Evolutionary conservation across 1,140 invertebrate species (phyloP).

Genomic region (Octopus sinensis): DNA sequence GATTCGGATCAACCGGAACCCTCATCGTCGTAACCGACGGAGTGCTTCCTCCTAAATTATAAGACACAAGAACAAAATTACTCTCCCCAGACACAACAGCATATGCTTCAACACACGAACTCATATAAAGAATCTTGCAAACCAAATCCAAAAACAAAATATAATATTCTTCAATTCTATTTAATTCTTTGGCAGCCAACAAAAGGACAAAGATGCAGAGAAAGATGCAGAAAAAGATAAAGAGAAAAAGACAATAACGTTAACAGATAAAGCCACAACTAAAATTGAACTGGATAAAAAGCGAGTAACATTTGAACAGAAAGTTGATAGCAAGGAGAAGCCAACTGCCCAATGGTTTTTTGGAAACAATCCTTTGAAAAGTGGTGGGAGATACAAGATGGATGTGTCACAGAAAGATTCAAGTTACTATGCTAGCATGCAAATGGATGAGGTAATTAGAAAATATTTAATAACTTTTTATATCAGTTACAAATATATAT

Average conservation of each 20-base stretch:
- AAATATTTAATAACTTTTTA: too few relatives aligned
- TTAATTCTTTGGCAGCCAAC: too few relatives aligned
- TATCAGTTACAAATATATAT: too few relatives aligned
- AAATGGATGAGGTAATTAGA: constrained; percentile 45
- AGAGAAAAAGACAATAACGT: constrained; percentile 56
- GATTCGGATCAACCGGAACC: too few relatives aligned
- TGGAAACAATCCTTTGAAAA: constrained; percentile 45
- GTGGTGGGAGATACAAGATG: constrained; percentile 45
- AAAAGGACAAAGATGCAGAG: neutral
- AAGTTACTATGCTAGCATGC: constrained; percentile 36
- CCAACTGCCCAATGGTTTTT: constrained; percentile 49
- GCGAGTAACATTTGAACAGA: constrained; percentile 40
- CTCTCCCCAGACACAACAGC: too few relatives aligned
- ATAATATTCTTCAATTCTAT: too few relatives aligned
- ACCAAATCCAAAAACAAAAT: too few relatives aligned
- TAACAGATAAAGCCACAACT: constrained; percentile 94
- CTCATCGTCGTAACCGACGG: too few relatives aligned
- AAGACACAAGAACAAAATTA: too few relatives aligned
- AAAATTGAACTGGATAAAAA: constrained; percentile 85
- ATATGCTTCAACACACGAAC: too few relatives aligned
- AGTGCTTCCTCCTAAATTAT: too few relatives aligned
- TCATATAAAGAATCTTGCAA: too few relatives aligned
- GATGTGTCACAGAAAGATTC: constrained; percentile 40
- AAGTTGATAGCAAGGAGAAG: constrained; percentile 32
- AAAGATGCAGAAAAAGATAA: neutral